Conservation (phyloP, 2,113 vertebrate species). For the Hystrix brachyura region DNA sequence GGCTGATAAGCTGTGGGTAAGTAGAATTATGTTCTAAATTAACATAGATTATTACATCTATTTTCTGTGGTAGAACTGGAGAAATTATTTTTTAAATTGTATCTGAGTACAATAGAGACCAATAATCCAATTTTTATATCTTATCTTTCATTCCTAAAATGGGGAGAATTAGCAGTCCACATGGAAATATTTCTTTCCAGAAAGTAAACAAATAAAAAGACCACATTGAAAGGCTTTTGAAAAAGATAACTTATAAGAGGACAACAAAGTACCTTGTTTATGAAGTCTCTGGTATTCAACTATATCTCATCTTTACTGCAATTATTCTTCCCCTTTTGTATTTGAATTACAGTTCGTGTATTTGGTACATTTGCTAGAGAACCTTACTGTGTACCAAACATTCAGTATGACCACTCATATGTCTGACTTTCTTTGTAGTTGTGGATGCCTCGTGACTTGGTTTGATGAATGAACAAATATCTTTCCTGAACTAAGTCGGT, state of each 20-base stretch:
- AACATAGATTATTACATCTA: neutral
- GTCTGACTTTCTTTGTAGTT: neutral
- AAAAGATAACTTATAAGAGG: neutral
- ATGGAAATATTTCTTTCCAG: neutral
- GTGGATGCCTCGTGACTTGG: neutral
- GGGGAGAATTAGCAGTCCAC: neutral
- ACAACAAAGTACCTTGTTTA: neutral
- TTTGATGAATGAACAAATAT: neutral
- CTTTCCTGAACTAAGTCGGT: neutral
- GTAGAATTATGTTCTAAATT: neutral
- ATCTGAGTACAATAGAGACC: conserved; percentile 23
- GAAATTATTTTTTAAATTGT: neutral
- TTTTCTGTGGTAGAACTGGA: neutral
- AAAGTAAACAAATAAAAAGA: conserved; percentile 1
- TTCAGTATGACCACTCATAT: neutral
- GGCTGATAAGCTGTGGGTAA: neutral
- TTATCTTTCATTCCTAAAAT: conserved; percentile 24
- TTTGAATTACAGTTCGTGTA: neutral
- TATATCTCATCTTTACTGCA: neutral
- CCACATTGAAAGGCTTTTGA: neutral
- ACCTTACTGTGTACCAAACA: neutral
- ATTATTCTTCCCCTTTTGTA: neutral
- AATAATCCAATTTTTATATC: neutral
- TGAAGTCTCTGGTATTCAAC: neutral
- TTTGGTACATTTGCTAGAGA: neutral